Evolutionary conservation across 2,888 invertebrate species (phyloP).

Genomic region (Gandaritis pyraliata): DNA sequence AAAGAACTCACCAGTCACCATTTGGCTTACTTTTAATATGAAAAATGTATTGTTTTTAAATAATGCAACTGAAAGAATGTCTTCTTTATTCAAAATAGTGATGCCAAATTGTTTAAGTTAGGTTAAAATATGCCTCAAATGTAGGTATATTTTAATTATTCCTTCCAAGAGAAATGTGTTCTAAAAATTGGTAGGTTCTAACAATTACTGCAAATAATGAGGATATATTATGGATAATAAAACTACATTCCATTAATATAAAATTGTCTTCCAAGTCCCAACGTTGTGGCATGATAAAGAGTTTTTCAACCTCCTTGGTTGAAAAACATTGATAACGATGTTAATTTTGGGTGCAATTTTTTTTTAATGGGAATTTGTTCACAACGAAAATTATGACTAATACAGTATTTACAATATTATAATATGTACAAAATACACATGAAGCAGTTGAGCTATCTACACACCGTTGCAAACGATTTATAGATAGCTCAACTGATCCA

Average conservation of each 20-base stretch:
- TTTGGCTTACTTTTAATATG: too few species aligned
- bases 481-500: too few species aligned
- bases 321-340: slow-evolving; percentile 21
- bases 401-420: too few species aligned
- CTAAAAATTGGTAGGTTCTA: background rate
- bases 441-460: too few species aligned
- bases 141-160: background rate
- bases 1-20: too few species aligned
- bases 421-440: too few species aligned
- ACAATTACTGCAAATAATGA: background rate
- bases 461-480: too few species aligned
- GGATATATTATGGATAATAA: slow-evolving; percentile 8
- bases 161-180: background rate
- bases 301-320: slow-evolving; percentile 18
- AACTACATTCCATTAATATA: slow-evolving; percentile 36
- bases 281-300: slow-evolving; percentile 27
- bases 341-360: slow-evolving; percentile 19
- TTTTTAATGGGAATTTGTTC: background rate
- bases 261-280: slow-evolving; percentile 42
- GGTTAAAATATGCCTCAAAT: slow-evolving; percentile 16
- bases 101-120: slow-evolving; percentile 27
- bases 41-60: too few species aligned
- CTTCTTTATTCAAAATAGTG: slow-evolving; percentile 15
- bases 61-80: background rate
- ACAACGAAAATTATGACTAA: too few species aligned